Conservation (phyloP, 2,797 vertebrate genomes). For the Bufotes viridis region DNA sequence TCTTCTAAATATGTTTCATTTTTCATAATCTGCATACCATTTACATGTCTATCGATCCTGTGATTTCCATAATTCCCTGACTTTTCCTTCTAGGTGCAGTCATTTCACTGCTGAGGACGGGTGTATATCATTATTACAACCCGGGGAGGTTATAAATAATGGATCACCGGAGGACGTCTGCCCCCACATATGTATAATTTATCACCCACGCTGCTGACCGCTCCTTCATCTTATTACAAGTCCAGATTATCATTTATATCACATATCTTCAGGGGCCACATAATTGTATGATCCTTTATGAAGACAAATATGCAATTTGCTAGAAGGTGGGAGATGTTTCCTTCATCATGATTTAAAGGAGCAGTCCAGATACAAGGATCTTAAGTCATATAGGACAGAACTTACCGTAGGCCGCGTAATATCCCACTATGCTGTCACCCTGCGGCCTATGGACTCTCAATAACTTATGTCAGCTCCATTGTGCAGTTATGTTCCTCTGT, state of each 20-base stretch:
- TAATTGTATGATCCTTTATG: background rate
- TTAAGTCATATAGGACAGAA: background rate
- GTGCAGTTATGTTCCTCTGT: too few relatives aligned
- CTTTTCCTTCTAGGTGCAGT: too few relatives aligned
- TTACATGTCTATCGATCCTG: too few relatives aligned
- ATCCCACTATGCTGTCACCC: too few relatives aligned
- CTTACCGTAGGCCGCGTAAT: too few relatives aligned
- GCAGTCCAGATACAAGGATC: background rate
- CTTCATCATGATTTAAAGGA: background rate
- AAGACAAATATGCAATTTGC: background rate
- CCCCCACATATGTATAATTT: background rate
- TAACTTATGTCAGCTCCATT: too few relatives aligned
- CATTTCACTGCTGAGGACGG: too few relatives aligned
- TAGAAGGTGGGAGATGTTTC: background rate
- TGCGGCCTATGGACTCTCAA: too few relatives aligned
- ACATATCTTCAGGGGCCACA: background rate
- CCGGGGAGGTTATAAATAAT: background rate
- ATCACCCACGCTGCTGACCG: background rate
- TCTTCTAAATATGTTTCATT: too few relatives aligned
- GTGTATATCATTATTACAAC: background rate
- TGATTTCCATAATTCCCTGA: too few relatives aligned
- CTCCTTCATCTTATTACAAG: background rate
- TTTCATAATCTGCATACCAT: too few relatives aligned
- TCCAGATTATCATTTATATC: slow-evolving; percentile 22
- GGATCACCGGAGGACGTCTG: background rate